Evolutionary conservation across 2,888 invertebrate genomes (phyloP).

Genomic region (Synergus japonicus): DNA sequence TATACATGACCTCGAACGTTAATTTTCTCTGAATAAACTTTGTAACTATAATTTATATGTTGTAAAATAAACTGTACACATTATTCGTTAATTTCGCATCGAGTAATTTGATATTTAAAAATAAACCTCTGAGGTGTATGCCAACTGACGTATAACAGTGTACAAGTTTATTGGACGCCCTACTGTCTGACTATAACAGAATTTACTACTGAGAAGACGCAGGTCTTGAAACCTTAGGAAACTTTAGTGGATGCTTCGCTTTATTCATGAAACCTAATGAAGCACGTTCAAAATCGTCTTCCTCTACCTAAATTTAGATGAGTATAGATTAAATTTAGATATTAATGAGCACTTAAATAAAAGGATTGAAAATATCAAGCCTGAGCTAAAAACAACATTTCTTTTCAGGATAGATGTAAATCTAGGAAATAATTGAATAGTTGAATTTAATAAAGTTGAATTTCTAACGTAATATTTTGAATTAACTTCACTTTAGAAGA

Average conservation of each 20-base stretch:
- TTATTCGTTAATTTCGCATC: not conserved
- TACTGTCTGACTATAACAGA: not conserved
- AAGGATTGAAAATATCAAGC: too few species aligned
- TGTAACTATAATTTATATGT: slow-evolving; percentile 6
- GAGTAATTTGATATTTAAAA: slow-evolving; percentile 30
- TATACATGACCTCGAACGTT: slow-evolving; percentile 13
- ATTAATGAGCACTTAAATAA: not conserved
- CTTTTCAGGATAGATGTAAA: too few species aligned
- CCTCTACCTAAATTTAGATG: not conserved
- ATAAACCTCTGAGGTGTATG: slow-evolving; percentile 26
- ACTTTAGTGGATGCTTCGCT: slow-evolving; percentile 5
- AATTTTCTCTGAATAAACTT: slow-evolving; percentile 37
- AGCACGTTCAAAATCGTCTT: not conserved
- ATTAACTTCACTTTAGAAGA: not conserved
- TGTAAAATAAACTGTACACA: slow-evolving; percentile 3
- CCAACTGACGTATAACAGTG: slow-evolving; percentile 11
- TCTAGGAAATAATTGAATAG: too few species aligned
- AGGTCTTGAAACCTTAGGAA: slow-evolving; percentile 19
- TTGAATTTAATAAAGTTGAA: not conserved
- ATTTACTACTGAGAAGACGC: slow-evolving; percentile 31
- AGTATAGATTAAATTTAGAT: not conserved
- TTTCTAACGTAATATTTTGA: not conserved
- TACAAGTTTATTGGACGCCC: slow-evolving; percentile 32
- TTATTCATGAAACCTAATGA: slow-evolving; percentile 22
- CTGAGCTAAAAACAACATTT: too few species aligned